phyloP scores from a whole-genome alignment of 2,888 invertebrate species.

The Chironomus tentans region DNA sequence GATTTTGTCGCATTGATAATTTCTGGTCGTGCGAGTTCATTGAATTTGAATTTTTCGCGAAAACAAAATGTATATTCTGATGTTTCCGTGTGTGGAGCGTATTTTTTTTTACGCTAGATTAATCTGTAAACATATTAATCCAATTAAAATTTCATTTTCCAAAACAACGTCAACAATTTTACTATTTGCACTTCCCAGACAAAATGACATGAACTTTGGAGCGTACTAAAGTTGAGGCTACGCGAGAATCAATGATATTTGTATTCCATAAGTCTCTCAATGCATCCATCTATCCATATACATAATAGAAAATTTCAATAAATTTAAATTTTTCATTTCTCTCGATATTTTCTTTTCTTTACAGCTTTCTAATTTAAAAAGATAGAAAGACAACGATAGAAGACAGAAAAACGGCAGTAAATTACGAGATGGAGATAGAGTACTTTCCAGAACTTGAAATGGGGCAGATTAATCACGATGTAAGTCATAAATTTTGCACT shows the following conservation, averaged over 20 bases:
- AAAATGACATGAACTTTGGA: too few relatives aligned
- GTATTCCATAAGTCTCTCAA: not conserved
- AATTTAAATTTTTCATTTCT: constrained; percentile 8
- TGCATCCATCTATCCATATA: not conserved
- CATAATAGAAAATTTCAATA: not conserved
- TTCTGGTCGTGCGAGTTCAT: not conserved
- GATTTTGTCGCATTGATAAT: not conserved
- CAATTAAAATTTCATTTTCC: not conserved
- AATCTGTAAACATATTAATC: not conserved
- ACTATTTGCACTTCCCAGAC: too few relatives aligned
- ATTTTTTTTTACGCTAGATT: not conserved
- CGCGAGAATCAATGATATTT: too few relatives aligned
- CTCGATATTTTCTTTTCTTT: not conserved
- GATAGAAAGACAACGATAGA: not conserved
- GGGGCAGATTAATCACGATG: constrained; percentile 13
- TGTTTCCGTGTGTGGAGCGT: too few relatives aligned
- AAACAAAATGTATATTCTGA: not conserved
- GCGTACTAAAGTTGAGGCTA: too few relatives aligned
- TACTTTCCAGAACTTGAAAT: constrained; percentile 11
- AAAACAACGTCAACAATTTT: not conserved
- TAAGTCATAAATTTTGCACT: constrained; percentile 1
- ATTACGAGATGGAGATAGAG: constrained; percentile 1
- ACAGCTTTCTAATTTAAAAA: not conserved
- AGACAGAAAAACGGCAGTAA: not conserved
- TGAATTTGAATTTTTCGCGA: not conserved